phyloP scores from a whole-genome alignment of 2,888 invertebrate genomes.

The Clivina fossor region DNA sequence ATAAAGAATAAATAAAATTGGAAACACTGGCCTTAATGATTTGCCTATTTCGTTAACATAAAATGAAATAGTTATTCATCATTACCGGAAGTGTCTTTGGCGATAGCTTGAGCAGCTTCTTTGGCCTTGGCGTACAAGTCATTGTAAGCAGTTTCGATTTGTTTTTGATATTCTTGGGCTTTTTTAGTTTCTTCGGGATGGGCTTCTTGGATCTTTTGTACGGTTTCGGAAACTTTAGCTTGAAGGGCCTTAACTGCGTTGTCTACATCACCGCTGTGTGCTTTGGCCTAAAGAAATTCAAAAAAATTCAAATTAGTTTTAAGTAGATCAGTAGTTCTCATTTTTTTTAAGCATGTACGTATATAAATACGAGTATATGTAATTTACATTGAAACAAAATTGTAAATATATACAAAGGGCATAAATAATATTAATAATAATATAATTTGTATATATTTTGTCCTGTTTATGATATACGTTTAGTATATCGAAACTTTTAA shows the following conservation, averaged over 20 bases:
- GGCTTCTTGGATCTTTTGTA: constrained; percentile 15
- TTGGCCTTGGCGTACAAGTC: constrained; percentile 18
- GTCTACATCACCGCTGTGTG: constrained; percentile 12
- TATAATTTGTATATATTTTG: no score
- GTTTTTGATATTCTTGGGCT: constrained; percentile 14
- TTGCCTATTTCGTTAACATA: no score
- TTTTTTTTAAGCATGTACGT: not conserved
- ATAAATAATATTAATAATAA: no score
- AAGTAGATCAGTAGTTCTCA: not conserved
- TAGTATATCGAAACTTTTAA: no score
- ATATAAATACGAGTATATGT: not conserved
- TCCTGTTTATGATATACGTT: no score
- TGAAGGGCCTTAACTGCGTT: constrained; percentile 7
- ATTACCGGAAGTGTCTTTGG: constrained; percentile 18
- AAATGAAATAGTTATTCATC: not conserved
- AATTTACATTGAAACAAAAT: no score
- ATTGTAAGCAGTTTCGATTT: constrained; percentile 5
- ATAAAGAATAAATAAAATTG: not conserved
- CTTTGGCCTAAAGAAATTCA: constrained; percentile 8
- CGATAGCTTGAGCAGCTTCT: constrained; percentile 2
- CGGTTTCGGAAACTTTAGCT: constrained; percentile 8
- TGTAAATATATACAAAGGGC: no score
- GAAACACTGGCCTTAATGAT: no score
- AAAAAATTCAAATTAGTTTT: not conserved
- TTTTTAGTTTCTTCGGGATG: constrained; percentile 14